A percentile compares a stretch with the other conserved stretches of the same genome.
These are phyloP conservation scores for Tenualosa thibaudeaui DNA, from an alignment of 2,797 vertebrate genomes.

Conservation along the genomic window DNA sequence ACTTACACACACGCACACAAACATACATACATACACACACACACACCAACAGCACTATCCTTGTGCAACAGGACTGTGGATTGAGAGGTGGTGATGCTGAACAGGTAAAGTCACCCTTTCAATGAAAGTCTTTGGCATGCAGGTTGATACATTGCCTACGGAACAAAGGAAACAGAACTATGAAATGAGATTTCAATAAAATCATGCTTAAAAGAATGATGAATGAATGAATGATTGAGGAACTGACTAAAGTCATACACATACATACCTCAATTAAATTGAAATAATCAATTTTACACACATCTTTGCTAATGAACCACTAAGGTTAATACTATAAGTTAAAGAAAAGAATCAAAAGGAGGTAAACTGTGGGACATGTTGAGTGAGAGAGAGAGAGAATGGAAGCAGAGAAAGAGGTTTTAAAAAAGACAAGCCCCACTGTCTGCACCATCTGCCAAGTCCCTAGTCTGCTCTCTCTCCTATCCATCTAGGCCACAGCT, in stretches of 20 bases:
- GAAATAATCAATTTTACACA: background rate
- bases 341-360: background rate
- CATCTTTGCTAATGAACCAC: background rate
- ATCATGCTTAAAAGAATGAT: background rate
- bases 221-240: too few relatives aligned
- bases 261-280: background rate
- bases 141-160: background rate
- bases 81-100: background rate
- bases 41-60: too few relatives aligned
- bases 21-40: too few relatives aligned
- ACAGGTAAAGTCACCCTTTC: background rate
- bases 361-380: constrained; percentile 2
- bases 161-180: background rate
- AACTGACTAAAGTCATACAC: background rate
- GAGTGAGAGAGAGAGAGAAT: constrained; percentile 24
- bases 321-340: background rate
- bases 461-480: constrained; percentile 47
- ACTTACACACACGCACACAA: background rate
- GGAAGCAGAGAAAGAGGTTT: constrained; percentile 20
- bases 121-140: background rate
- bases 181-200: background rate
- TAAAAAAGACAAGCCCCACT: constrained; percentile 42
- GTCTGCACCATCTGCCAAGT: constrained; percentile 56
- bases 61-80: background rate
- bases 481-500: constrained; percentile 59